Evolutionary conservation across 1,140 invertebrate species (phyloP), one percentile per base, ranked within the genome.

Genomic region (Adoxophyes honmai): DNA sequence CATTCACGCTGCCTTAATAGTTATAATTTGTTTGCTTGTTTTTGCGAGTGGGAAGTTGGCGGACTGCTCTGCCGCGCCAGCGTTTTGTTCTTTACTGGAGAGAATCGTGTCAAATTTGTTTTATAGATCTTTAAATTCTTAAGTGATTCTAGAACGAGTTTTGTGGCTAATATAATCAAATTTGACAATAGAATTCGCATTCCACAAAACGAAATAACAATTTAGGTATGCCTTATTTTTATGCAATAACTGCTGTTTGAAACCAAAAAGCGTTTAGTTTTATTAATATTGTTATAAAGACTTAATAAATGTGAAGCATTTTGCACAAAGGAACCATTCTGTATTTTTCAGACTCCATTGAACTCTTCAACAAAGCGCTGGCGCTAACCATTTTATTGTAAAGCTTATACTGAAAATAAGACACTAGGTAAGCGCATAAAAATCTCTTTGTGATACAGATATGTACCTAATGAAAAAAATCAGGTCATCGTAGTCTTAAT

Each of bases 381-480:
- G 66, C 70, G 69, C 63, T 68, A 73, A 68, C 66, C 61, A 59
- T 70, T 70, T 73, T 73, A 70, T 79, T 65, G 66, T 79, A 48
- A 16, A 21, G 70, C 73, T 79, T 75, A 66, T 68, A 75, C 58
- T 62, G 75, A 72, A 71, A 76, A 74, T 72, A 70, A 71, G 70
- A 73, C 71, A 76, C 70, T 62, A 66, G 64, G 51, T 37, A 72
- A 76, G 70, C 74, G 75, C 75, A 64, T 69, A 63, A 62, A 63
- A 66, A 66, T 66, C 66, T 64, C 72, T 78, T 85, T 81, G 70
- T 76, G 66, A 74, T 75, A 60, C 71, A 78, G 71, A n/a, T n/a
- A n/a, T n/a, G 78, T 81, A 28, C 21, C 21, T 2, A 75, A 83
- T 81, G 78, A 80, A 81, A 80, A 76, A 74, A 75, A 68, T 57